Percentiles rank a stretch among this genome's conserved stretches.
These are phyloP conservation scores for Orycteropus afer DNA, from an alignment of 2,113 vertebrate genomes.

Conservation along the genomic window DNA sequence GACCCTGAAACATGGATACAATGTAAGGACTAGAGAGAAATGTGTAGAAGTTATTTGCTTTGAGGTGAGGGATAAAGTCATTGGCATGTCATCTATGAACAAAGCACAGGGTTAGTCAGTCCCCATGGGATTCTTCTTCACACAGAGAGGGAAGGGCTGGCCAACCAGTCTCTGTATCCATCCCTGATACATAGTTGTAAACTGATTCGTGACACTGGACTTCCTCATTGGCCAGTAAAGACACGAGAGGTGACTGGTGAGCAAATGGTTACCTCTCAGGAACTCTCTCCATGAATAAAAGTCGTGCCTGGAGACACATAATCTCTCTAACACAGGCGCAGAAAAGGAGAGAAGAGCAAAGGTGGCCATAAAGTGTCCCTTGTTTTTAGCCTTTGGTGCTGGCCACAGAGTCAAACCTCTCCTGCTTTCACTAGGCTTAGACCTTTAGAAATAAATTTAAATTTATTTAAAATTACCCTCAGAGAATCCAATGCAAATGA, in stretches of 20 bases:
- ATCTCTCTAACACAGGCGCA: conserved; percentile 39
- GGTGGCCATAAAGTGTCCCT: background rate
- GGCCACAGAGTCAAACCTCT: background rate
- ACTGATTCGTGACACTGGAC: conserved; percentile 7
- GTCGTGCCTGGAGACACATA: background rate
- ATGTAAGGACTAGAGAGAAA: background rate
- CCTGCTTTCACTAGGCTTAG: conserved; percentile 18
- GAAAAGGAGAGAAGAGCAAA: background rate
- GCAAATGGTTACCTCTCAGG: conserved; percentile 59
- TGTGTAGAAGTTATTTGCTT: background rate
- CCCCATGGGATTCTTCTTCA: conserved; percentile 23
- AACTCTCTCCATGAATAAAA: conserved; percentile 61
- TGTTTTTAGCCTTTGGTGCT: conserved; percentile 1
- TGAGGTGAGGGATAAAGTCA: background rate
- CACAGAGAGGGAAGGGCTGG: conserved; percentile 36
- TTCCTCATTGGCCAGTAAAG: conserved; percentile 54
- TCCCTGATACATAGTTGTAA: background rate
- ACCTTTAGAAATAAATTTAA: conserved; percentile 74
- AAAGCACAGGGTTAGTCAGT: conserved; percentile 2
- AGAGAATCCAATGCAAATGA: conserved; percentile 49
- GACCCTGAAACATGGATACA: background rate
- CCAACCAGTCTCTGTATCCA: background rate
- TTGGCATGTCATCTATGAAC: background rate
- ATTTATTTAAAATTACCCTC: conserved; percentile 59
- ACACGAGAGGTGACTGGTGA: conserved; percentile 49